Base-by-base conservation (phyloP, 2,888 invertebrate species). In the Callinectes sapidus region DNA sequence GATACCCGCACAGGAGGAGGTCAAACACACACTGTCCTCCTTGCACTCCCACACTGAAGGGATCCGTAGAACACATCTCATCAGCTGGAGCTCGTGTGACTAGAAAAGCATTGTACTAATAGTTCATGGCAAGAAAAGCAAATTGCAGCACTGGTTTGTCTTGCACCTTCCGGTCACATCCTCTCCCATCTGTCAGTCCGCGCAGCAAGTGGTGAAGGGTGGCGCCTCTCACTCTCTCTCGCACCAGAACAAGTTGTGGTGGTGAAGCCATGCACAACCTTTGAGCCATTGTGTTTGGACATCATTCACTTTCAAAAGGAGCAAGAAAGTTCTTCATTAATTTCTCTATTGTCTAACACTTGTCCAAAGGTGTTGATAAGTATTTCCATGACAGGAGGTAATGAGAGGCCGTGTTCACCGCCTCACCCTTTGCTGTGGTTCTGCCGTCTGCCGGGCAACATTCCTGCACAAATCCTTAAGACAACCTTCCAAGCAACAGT, bases 71-170 rank as follows among this genome's bases (percentile, higher is more conserved):
- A 86, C 87, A 86, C 77, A 91, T 61, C 86, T 86, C 54, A 77
- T 48, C 85, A 88, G 48, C 89, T 35, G 86, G 55, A 61, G 89
- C 85, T 81, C 86, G 81, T 89, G 89, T 71, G 71, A 92, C 89
- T 89, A 92, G 89, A 92, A 92, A 92, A 92, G 92, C 92, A 89
- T 92, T 92, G 92, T 92, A 92, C 92, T 86, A 89, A 86, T 81
- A 92, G 85, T 85, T 90, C 85, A 81, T 54, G 77, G 48, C 48
- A 32, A 42, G 85, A 92, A 85, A 92, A 92, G 92, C 92, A 92
- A 89, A 92, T 18, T 92, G 87, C 87, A 61, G 89, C 89, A 28
- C 66, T 35, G 85, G 23, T 48, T 42, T 42, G 87, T 23, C 14
- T n/a, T 86, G 23, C 66, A 54, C 14, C 32, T 61, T 35, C 55